These are phyloP conservation scores for Agrotis puta DNA, from an alignment of 2,888 invertebrate species.

Conservation along the genomic window DNA sequence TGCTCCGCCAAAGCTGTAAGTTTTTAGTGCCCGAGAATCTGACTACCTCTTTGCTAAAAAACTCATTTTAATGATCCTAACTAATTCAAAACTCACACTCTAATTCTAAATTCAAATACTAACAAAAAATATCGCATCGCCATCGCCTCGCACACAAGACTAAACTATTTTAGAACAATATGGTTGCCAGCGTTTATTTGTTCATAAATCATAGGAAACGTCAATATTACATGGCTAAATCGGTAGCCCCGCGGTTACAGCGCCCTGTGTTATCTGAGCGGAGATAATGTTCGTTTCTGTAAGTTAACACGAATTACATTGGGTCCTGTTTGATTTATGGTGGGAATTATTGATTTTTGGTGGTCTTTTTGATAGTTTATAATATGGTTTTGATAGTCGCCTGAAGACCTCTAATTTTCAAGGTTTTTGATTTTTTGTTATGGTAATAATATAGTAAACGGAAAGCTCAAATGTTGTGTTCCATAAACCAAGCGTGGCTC, in stretches of 20 bases:
- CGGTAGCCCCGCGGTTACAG: conserved; percentile 70
- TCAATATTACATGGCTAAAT: conserved; percentile 81
- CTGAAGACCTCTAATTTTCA: neutral
- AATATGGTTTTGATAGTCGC: neutral
- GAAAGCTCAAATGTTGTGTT: neutral
- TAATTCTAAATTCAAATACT: conserved; percentile 6
- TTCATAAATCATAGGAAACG: conserved; percentile 84
- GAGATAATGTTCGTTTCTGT: conserved; percentile 69
- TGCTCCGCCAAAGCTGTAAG: too few relatives aligned
- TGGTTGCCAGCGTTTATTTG: conserved; percentile 78
- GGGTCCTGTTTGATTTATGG: conserved; percentile 58
- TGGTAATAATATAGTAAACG: too few relatives aligned
- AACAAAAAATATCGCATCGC: conserved; percentile 20
- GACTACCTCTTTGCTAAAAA: too few relatives aligned
- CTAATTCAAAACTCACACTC: neutral
- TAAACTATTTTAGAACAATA: conserved; percentile 76
- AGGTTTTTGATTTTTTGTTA: neutral
- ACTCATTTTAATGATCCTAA: neutral
- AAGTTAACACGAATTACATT: conserved; percentile 66
- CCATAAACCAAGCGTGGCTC: too few relatives aligned
- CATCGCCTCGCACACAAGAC: conserved; percentile 9
- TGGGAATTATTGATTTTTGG: conserved; percentile 18
- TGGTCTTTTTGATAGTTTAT: conserved; percentile 15
- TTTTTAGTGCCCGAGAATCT: too few relatives aligned
- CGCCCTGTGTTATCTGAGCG: conserved; percentile 64